phyloP scores from a whole-genome alignment of 2,113 vertebrate species.

The Ptilonorhynchus violaceus region DNA sequence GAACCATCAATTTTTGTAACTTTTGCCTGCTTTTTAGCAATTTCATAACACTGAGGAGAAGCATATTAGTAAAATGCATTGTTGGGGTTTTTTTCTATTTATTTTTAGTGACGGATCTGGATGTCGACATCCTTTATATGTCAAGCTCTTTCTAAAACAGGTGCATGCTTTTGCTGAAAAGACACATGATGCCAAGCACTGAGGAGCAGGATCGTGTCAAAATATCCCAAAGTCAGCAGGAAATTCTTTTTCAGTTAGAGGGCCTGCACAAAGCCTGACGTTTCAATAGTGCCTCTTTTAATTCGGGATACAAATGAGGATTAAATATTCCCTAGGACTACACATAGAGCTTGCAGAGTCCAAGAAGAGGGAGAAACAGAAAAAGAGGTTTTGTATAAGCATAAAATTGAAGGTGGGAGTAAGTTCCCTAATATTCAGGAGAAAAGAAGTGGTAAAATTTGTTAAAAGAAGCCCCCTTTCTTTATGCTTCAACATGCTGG shows the following conservation, averaged over 20 bases:
- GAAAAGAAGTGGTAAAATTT: neutral
- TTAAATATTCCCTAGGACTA: neutral
- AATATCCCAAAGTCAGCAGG: neutral
- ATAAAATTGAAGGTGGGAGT: neutral
- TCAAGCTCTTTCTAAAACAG: neutral
- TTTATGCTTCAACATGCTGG: neutral
- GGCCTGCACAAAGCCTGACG: neutral
- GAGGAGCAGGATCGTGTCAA: neutral
- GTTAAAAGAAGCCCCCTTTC: neutral
- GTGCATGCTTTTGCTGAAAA: neutral
- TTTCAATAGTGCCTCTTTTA: neutral
- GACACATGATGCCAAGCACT: neutral
- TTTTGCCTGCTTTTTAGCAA: neutral
- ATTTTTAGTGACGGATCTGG: neutral
- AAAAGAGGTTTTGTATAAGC: neutral
- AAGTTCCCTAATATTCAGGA: neutral
- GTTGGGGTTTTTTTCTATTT: neutral
- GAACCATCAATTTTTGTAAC: neutral
- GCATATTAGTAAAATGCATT: neutral
- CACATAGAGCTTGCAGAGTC: neutral
- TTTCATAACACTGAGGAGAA: neutral
- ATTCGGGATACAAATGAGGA: neutral
- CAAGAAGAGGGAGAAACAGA: neutral
- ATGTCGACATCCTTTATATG: neutral
- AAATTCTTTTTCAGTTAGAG: neutral